A percentile compares a stretch with the other conserved stretches of the same genome.
Evolutionary conservation across 2,797 vertebrate genomes (phyloP).

Genomic region (Chaunax sp.): DNA sequence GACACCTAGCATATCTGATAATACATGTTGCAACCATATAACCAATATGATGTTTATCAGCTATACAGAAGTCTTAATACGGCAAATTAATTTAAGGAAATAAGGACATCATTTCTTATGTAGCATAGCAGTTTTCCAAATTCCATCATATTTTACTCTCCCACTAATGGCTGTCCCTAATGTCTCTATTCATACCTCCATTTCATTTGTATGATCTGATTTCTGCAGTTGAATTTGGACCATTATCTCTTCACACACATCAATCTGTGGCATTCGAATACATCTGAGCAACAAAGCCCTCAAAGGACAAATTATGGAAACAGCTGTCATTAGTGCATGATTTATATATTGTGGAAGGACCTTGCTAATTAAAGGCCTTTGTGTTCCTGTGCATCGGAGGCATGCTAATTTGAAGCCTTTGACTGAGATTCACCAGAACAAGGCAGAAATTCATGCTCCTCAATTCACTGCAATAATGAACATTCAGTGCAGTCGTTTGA

Average conservation of each 20-base stretch:
- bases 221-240: slow-evolving; percentile 20
- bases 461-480: slow-evolving; percentile 61
- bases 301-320: slow-evolving; percentile 76
- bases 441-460: slow-evolving; percentile 68
- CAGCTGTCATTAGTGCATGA: slow-evolving; percentile 80
- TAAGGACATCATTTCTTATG: not conserved
- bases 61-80: not conserved
- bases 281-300: slow-evolving; percentile 63
- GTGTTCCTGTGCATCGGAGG: slow-evolving; percentile 76
- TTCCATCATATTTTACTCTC: not conserved
- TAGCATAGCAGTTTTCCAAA: not conserved
- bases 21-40: not conserved
- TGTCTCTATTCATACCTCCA: not conserved
- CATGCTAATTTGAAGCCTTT: slow-evolving; percentile 78
- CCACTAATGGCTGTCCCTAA: not conserved
- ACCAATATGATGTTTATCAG: not conserved
- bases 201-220: slow-evolving; percentile 2
- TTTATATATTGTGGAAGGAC: slow-evolving; percentile 77
- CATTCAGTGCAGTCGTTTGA: slow-evolving; percentile 48
- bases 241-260: slow-evolving; percentile 25
- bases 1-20: not conserved
- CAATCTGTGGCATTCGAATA: slow-evolving; percentile 52
- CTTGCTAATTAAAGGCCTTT: slow-evolving; percentile 82
- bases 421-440: slow-evolving; percentile 69
- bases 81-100: slow-evolving; percentile 7